phyloP scores from a whole-genome alignment of 1,140 invertebrate species.

The Oryzaephilus surinamensis region DNA sequence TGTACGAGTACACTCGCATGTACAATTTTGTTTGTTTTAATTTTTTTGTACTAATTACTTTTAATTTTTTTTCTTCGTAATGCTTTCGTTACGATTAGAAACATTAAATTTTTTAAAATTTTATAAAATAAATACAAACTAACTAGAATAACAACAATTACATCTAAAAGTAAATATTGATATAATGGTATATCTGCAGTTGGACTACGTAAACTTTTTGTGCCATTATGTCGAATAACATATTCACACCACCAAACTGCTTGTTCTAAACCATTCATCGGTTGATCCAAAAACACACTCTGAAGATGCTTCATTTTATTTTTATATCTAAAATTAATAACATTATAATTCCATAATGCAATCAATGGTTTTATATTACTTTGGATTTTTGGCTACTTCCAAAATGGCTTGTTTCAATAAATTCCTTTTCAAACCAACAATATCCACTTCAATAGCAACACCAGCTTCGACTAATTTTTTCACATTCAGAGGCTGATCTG shows the following conservation, averaged over 20 bases:
- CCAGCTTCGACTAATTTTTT: slow-evolving; percentile 14
- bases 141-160: no score
- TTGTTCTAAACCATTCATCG: slow-evolving; percentile 23
- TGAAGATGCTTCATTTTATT: slow-evolving; percentile 2
- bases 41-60: no score
- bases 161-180: slow-evolving; percentile 34
- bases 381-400: slow-evolving; percentile 6
- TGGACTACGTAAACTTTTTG: slow-evolving; percentile 22
- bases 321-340: slow-evolving; percentile 3
- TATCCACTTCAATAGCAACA: slow-evolving; percentile 15
- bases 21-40: no score
- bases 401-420: slow-evolving; percentile 15
- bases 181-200: slow-evolving; percentile 29
- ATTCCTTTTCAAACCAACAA: slow-evolving; percentile 10
- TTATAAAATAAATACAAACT: no score
- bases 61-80: no score
- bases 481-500: slow-evolving; percentile 48
- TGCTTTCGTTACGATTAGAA: no score
- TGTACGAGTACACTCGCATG: no score
- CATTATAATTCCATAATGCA: neutral
- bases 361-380: neutral
- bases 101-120: no score
- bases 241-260: slow-evolving; percentile 38
- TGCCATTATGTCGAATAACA: slow-evolving; percentile 30
- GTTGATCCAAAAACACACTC: slow-evolving; percentile 15